Evolutionary conservation across 1,140 invertebrate genomes (phyloP).

Genomic region (Papilio aristodemus): DNA sequence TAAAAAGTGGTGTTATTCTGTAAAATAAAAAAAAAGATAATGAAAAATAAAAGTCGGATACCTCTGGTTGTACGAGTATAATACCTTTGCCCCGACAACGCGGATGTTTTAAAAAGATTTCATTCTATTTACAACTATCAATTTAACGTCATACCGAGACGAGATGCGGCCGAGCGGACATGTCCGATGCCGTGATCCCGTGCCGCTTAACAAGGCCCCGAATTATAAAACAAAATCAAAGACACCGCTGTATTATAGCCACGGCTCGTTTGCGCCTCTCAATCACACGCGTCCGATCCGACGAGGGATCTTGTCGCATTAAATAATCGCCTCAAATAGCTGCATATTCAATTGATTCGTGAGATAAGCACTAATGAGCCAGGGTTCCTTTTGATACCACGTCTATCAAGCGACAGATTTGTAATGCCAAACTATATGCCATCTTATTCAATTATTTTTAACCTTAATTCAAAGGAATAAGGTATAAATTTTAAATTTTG

Average conservation of each 20-base stretch:
- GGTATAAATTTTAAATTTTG: neutral
- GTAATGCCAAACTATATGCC: conserved; percentile 33
- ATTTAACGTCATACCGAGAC: conserved; percentile 22
- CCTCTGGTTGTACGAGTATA: neutral
- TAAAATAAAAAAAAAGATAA: neutral
- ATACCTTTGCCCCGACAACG: conserved; percentile 9
- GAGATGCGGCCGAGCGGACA: neutral
- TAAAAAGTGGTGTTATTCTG: neutral
- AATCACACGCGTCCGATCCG: conserved; percentile 41
- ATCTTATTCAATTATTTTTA: conserved; percentile 23
- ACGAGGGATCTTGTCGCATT: conserved; percentile 45
- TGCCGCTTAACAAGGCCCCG: conserved; percentile 41
- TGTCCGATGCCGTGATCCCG: conserved; percentile 26
- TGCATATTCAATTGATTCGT: conserved; percentile 54
- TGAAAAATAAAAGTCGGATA: neutral
- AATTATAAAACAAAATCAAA: conserved; percentile 47
- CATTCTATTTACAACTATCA: conserved; percentile 31
- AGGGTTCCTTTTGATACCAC: conserved; percentile 45
- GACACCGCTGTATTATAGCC: conserved; percentile 44
- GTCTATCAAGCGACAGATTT: conserved; percentile 55
- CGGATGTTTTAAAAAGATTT: conserved; percentile 19
- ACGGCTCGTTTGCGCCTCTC: conserved; percentile 40
- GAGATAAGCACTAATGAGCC: conserved; percentile 56
- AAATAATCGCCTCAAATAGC: conserved; percentile 40
- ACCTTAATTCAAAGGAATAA: conserved; percentile 27